Evolutionary conservation across 2,113 vertebrate genomes (phyloP), one percentile per base, ranked within the genome.

Genomic region (Alaudala cheleensis): DNA sequence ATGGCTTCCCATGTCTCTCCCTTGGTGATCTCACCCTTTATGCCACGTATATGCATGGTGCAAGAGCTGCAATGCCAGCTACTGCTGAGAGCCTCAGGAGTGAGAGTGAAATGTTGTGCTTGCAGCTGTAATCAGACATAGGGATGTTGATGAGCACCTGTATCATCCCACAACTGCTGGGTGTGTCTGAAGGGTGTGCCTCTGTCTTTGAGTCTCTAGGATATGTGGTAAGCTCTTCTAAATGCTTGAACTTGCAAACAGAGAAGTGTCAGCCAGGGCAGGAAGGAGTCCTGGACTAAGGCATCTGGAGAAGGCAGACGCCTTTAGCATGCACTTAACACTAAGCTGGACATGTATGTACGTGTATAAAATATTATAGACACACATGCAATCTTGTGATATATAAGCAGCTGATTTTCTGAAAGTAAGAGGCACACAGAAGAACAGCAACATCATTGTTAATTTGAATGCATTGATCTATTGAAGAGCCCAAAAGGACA

Each of bases 1-100:
- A 34, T 11, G 4, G 31, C 58, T 89, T 62, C 56, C 50, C 37
- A 37, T 0, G 22, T 74, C 2, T 53, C 12, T 69, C 11, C 44
- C 44, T n/a, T 4, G 22, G 7, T 14, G 40, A 29, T 60, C n/a
- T 45, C 44, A 45, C 20, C 25, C 24, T 74, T 14, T 70, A 6
- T 66, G 40, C 11, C 29, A 5, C 2, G 1, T 24, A 5, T 22
- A 23, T 4, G 0, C 5, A 12, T 7, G 6, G 24, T 60, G 12
- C 50, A 47, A 51, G 50, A 37, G 33, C 50, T 42, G 51, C 24
- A 74, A 5, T 49, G n/a, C 3, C 61, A 61, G 29, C 57, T 66
- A 7, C 37, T 62, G 26, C 25, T 37, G 18, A 79, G 18, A 86
- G 23, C 29, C 5, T 1, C 11, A 11, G 6, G 5, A 13, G 14